A percentile compares a stretch with the other conserved stretches of the same genome.
phyloP scores from a whole-genome alignment of 2,113 vertebrate species.

The Malurus elegans region DNA sequence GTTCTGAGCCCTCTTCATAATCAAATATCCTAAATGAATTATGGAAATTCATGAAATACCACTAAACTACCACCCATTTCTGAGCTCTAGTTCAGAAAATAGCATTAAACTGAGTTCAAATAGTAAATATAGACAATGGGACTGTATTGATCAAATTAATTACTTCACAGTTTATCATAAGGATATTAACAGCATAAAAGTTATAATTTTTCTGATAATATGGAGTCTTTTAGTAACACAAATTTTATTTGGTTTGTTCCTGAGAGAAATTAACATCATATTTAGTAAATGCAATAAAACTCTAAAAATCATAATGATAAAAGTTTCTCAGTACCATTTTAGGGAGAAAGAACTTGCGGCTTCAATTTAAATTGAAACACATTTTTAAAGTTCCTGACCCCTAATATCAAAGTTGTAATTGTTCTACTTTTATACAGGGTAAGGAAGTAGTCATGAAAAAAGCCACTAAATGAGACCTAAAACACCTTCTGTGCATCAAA shows the following conservation, averaged over 20 bases:
- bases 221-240: neutral
- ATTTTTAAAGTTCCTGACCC: neutral
- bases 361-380: neutral
- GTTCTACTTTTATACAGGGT: neutral
- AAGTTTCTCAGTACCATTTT: neutral
- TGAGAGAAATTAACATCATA: neutral
- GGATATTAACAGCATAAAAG: neutral
- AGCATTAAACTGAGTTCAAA: neutral
- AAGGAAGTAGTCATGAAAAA: neutral
- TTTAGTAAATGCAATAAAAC: neutral
- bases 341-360: neutral
- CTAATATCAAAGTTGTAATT: neutral
- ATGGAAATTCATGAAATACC: neutral
- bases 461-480: neutral
- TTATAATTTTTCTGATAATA: neutral
- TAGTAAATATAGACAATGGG: neutral
- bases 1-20: neutral
- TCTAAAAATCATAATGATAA: neutral
- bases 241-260: neutral
- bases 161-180: neutral
- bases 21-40: neutral
- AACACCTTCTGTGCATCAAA: neutral
- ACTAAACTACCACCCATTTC: neutral
- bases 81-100: neutral
- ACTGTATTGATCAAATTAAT: neutral